Percentiles rank a stretch among this genome's conserved stretches.
Evolutionary conservation across 2,113 vertebrate genomes (phyloP).

Genomic region (Hypomesus transpacificus): DNA sequence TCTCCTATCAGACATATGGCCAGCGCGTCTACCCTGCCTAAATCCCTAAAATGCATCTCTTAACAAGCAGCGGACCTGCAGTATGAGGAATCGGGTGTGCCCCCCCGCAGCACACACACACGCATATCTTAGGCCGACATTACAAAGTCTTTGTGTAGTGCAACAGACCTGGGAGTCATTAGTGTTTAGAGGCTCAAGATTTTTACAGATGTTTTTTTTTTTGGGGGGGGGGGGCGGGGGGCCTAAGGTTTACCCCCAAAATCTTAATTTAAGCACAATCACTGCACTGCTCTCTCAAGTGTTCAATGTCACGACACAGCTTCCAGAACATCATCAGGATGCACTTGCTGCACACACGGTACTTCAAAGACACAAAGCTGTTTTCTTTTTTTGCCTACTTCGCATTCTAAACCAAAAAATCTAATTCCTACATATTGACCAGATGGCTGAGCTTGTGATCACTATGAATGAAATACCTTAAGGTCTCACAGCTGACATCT

Average conservation of each 20-base stretch:
- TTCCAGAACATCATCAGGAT: constrained; percentile 65
- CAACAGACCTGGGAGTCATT: constrained; percentile 73
- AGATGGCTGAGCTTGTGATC: constrained; percentile 59
- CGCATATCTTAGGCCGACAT: constrained; percentile 69
- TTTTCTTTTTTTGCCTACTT: constrained; percentile 60
- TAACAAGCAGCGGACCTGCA: constrained; percentile 74
- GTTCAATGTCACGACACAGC: constrained; percentile 74
- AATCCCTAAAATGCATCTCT: constrained; percentile 73
- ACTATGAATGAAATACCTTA: constrained; percentile 48
- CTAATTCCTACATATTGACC: constrained; percentile 52
- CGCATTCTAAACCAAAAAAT: constrained; percentile 67
- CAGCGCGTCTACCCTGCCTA: constrained; percentile 65
- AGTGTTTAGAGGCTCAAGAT: constrained; percentile 72
- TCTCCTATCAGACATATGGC: constrained; percentile 69
- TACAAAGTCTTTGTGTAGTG: constrained; percentile 69
- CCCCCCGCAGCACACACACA: constrained; percentile 36
- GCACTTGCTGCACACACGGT: constrained; percentile 68
- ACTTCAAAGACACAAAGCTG: constrained; percentile 55
- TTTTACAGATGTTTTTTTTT: constrained; percentile 69
- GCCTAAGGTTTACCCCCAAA: too few relatives aligned
- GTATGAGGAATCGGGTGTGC: constrained; percentile 61
- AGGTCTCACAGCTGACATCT: constrained; percentile 25
- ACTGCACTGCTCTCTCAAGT: constrained; percentile 50
- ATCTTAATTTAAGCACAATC: constrained; percentile 74
- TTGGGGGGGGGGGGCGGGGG: too few relatives aligned